phyloP scores from a whole-genome alignment of 2,888 invertebrate species.

The Penaeus monodon region DNA sequence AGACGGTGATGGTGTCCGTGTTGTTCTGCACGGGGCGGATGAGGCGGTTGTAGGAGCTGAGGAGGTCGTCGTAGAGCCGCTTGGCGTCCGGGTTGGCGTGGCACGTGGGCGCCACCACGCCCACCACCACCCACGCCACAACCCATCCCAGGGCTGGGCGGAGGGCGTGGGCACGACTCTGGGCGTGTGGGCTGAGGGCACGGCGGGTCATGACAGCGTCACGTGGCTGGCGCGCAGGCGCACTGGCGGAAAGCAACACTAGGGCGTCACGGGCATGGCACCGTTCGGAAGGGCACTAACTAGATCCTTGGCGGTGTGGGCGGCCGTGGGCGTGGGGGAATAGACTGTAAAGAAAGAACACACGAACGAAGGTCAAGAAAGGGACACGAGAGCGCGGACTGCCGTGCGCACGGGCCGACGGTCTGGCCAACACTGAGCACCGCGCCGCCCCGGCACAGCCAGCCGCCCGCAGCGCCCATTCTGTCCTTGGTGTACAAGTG shows the following conservation, averaged over 20 bases:
- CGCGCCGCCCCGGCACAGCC: constrained; percentile 14
- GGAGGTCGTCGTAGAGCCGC: constrained; percentile 93
- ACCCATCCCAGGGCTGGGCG: constrained; percentile 30
- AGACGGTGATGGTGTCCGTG: constrained; percentile 92
- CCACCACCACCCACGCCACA: constrained; percentile 43
- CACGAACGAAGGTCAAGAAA: constrained; percentile 30
- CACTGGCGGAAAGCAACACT: constrained; percentile 40
- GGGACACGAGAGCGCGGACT: constrained; percentile 39
- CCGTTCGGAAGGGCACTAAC: constrained; percentile 31
- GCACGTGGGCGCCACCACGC: constrained; percentile 46
- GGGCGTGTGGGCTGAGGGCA: constrained; percentile 38
- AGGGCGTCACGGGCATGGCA: constrained; percentile 29
- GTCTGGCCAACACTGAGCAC: constrained; percentile 57
- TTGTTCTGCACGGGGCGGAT: constrained; percentile 95
- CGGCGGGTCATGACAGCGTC: constrained; percentile 45
- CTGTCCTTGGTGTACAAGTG: constrained; percentile 19
- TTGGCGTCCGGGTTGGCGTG: constrained; percentile 90
- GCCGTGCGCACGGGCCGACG: constrained; percentile 48
- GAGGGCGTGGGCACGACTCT: constrained; percentile 32
- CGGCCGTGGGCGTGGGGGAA: not conserved
- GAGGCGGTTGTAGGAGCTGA: constrained; percentile 94
- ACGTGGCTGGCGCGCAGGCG: constrained; percentile 59
- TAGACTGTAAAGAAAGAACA: constrained; percentile 8
- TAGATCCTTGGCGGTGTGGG: constrained; percentile 43
- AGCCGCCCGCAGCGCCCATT: constrained; percentile 3